Evolutionary conservation across 2,888 invertebrate genomes (phyloP).

Genomic region (Sicus ferrugineus): DNA sequence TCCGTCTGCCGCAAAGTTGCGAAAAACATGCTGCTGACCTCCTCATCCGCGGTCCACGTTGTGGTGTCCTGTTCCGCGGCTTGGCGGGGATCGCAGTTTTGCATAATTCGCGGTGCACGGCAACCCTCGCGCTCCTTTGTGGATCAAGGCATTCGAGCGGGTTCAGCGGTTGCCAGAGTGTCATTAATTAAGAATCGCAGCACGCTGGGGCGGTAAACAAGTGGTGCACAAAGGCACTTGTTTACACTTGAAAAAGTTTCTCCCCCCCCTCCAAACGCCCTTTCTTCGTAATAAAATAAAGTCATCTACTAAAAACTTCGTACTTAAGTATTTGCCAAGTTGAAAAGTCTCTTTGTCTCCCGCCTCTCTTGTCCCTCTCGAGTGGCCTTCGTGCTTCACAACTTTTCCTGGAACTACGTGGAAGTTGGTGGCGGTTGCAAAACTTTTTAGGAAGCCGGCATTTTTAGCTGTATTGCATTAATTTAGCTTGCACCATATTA

Average conservation of each 20-base stretch:
- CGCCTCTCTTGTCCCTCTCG: too few relatives aligned
- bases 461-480: neutral
- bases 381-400: too few relatives aligned
- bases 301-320: neutral
- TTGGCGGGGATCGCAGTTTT: constrained; percentile 2
- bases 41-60: neutral
- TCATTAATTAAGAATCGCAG: constrained; percentile 13
- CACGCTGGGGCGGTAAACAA: neutral
- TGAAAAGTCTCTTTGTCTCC: constrained; percentile 1
- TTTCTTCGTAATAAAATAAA: neutral
- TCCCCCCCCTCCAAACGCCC: neutral
- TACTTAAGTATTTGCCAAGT: constrained; percentile 5
- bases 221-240: neutral
- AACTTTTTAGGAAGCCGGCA: neutral
- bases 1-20: neutral
- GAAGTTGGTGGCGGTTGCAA: neutral
- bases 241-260: neutral
- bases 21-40: neutral
- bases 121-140: neutral
- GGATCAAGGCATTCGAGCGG: constrained; percentile 12
- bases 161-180: constrained; percentile 6
- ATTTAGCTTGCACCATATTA: neutral
- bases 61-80: neutral
- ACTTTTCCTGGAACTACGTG: neutral
- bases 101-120: constrained; percentile 11